These are phyloP conservation scores for Mungos mungo DNA, from an alignment of 2,113 vertebrate genomes.

Conservation along the genomic window DNA sequence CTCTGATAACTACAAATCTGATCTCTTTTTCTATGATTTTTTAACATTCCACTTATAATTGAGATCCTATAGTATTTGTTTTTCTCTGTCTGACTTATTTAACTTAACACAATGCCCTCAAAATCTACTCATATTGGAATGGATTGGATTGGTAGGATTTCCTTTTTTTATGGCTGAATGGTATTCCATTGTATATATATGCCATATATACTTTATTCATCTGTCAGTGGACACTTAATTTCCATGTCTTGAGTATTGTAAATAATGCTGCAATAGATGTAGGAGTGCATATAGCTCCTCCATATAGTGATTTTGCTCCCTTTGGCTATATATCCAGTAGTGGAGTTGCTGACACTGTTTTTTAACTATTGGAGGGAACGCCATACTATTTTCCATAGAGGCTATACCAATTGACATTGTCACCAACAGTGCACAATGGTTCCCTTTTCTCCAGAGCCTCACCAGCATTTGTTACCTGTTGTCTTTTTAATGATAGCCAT, in stretches of 20 bases:
- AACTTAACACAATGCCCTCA: neutral
- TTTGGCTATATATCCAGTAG: neutral
- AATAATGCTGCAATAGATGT: neutral
- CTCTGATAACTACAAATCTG: neutral
- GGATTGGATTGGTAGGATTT: neutral
- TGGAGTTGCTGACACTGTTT: neutral
- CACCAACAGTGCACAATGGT: neutral
- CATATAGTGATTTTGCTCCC: neutral
- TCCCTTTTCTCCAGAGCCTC: neutral
- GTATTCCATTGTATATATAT: rapidly evolving
- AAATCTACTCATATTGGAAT: neutral
- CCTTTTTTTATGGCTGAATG: neutral
- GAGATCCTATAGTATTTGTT: neutral
- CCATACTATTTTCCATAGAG: neutral
- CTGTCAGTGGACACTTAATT: neutral
- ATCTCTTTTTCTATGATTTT: neutral
- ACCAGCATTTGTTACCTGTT: neutral
- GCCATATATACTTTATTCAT: neutral
- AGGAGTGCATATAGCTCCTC: neutral
- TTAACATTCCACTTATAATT: neutral
- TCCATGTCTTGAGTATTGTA: neutral
- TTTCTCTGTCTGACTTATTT: neutral
- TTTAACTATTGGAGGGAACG: neutral
- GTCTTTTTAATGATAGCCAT: neutral
- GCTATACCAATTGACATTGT: neutral